Evolutionary conservation across 2,113 vertebrate species (phyloP).

Genomic region (Aspidoscelis tigris): DNA sequence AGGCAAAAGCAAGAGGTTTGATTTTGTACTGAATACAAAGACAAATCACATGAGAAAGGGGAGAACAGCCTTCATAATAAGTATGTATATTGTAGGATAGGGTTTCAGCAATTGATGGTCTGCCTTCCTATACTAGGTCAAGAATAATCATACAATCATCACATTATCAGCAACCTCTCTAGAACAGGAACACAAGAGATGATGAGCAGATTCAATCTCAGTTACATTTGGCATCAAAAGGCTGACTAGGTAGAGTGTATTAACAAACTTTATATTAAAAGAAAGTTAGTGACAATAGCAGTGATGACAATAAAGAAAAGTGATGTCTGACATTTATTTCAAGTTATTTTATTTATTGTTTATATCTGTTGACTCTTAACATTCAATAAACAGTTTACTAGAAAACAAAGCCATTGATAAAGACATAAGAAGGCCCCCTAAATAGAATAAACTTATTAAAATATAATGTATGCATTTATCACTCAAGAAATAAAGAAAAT

Average conservation of each 20-base stretch:
- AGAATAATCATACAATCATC: not conserved
- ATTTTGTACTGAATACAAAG: constrained; percentile 33
- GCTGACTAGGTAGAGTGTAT: not conserved
- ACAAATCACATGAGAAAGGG: constrained; percentile 23
- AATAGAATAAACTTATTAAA: not conserved
- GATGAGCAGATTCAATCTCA: not conserved
- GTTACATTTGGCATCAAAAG: not conserved
- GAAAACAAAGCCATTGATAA: constrained; percentile 1
- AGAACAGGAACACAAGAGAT: not conserved
- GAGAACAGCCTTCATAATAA: not conserved
- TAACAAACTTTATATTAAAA: not conserved
- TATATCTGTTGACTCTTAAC: not conserved
- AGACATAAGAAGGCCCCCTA: constrained; percentile 4
- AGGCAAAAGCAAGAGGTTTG: constrained; percentile 28
- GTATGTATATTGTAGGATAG: constrained; percentile 2
- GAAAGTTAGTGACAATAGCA: not conserved
- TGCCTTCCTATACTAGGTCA: not conserved
- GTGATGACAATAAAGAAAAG: too few relatives aligned
- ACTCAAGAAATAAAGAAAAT: constrained; percentile 26
- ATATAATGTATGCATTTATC: constrained; percentile 16
- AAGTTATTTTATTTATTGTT: not conserved
- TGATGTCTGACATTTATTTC: not conserved
- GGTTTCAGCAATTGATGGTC: not conserved
- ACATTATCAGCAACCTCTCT: not conserved
- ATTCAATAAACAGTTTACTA: not conserved